Base-by-base conservation (phyloP, 2,888 invertebrate genomes). In the Aphodius granarius region DNA sequence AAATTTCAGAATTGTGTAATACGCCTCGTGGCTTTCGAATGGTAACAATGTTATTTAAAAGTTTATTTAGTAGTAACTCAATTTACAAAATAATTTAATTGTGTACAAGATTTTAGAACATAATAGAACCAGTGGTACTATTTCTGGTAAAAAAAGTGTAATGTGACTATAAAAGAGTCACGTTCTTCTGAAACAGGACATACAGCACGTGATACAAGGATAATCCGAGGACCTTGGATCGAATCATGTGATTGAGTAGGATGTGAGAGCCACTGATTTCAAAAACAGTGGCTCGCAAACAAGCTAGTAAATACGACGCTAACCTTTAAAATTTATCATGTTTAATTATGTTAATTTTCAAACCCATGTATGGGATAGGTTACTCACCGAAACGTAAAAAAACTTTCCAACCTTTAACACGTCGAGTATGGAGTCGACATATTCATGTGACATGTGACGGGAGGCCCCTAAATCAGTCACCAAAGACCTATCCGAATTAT, bases 391-490 rank as follows among this genome's bases (percentile, higher is more conserved):
- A 22, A 82, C 65, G 73, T 83, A 83, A 65, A 79, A 77, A 71
- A 76, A 80, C 18, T 76, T 23, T 3, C 80, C 78, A n/a, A 70
- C 64, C 16, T 66, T 22, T 6, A 81, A 70, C n/a, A 72, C 66
- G 18, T 66, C 76, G 15, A 73, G 71, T 0, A 63, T 17, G 13
- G 72, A 66, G n/a, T 76, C 76, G 23, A 80, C 73, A 70, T 80
- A 72, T 5, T 77, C 66, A 5, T 76, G 15, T 0, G 63, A 64
- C 18, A 82, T 81, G 18, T 6, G 66, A 43, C 77, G 77, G 1
- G 83, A 82, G 4, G 81, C 82, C 1, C 82, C 83, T 21, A 83
- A 76, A 75, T 82, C 80, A 3, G 83, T 82, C 17, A 81, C 78
- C 20, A 83, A 75, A 63, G 82, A 81, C 68, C 83, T 79, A n/a